Conservation (phyloP, 2,113 vertebrate genomes). For the Caretta caretta region DNA sequence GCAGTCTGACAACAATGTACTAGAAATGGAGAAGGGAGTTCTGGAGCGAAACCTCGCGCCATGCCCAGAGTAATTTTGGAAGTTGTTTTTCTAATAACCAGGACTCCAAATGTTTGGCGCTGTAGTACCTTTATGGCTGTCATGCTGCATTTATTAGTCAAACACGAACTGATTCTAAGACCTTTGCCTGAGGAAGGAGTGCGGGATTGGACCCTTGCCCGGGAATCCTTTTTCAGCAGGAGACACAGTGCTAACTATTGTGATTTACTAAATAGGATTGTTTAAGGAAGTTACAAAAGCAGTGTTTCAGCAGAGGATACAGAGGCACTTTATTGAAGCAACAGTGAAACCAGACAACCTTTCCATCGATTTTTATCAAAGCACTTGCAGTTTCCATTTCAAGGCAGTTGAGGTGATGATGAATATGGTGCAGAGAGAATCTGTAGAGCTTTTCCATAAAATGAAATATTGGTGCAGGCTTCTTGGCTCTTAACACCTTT, state of each 20-base stretch:
- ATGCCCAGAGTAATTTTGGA: neutral
- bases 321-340: slow-evolving; percentile 57
- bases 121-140: neutral
- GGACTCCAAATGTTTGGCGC: neutral
- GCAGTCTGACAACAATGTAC: neutral
- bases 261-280: slow-evolving; percentile 33
- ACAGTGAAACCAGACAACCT: slow-evolving; percentile 52
- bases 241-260: neutral
- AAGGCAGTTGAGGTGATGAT: slow-evolving; percentile 56
- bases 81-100: neutral
- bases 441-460: neutral
- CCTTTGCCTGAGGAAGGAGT: neutral
- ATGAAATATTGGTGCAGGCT: slow-evolving; percentile 27
- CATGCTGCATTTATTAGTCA: neutral
- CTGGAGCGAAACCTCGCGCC: neutral
- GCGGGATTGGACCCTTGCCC: accelerated
- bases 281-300: slow-evolving; percentile 55
- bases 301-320: slow-evolving; percentile 58
- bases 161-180: neutral
- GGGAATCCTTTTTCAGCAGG: neutral
- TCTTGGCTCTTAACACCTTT: neutral
- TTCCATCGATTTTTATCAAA: slow-evolving; percentile 70
- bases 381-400: slow-evolving; percentile 62
- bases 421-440: slow-evolving; percentile 44
- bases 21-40: neutral